These are phyloP conservation scores for Coelogynopora nodosa DNA, from an alignment of 2,888 invertebrate species.

Conservation along the genomic window DNA sequence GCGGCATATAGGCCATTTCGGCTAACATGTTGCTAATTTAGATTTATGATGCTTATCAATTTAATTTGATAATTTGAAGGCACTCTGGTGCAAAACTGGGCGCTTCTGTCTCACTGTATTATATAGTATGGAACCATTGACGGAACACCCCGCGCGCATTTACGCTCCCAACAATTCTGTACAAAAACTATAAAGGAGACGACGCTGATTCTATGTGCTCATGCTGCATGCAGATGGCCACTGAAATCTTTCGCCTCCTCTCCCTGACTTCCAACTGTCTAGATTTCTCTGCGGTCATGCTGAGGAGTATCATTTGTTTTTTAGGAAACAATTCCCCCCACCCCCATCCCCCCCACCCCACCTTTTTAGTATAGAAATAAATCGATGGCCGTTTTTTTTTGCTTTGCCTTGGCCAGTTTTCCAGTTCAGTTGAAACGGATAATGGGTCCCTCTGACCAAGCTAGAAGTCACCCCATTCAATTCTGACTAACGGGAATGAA, in stretches of 20 bases:
- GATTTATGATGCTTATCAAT: slow-evolving; percentile 31
- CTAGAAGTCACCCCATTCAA: too few relatives aligned
- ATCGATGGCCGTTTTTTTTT: background rate
- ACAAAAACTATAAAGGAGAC: background rate
- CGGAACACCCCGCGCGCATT: background rate
- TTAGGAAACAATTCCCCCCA: background rate
- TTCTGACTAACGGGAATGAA: too few relatives aligned
- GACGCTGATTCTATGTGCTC: background rate
- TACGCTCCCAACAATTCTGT: too few relatives aligned
- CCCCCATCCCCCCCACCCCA: background rate
- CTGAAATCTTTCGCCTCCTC: too few relatives aligned
- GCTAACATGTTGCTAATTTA: slow-evolving; percentile 23
- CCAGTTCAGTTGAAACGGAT: background rate
- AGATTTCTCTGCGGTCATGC: background rate
- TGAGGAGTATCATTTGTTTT: background rate
- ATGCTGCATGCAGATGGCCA: background rate
- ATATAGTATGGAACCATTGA: background rate
- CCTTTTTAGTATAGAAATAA: background rate
- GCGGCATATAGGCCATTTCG: too few relatives aligned
- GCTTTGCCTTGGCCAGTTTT: background rate
- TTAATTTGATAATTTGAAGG: background rate
- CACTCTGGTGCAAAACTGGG: background rate
- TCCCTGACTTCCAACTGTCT: background rate
- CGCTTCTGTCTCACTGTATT: background rate
- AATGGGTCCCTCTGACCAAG: background rate